Evolutionary conservation across 2,797 vertebrate genomes (phyloP).

Genomic region (Crotalus adamanteus): DNA sequence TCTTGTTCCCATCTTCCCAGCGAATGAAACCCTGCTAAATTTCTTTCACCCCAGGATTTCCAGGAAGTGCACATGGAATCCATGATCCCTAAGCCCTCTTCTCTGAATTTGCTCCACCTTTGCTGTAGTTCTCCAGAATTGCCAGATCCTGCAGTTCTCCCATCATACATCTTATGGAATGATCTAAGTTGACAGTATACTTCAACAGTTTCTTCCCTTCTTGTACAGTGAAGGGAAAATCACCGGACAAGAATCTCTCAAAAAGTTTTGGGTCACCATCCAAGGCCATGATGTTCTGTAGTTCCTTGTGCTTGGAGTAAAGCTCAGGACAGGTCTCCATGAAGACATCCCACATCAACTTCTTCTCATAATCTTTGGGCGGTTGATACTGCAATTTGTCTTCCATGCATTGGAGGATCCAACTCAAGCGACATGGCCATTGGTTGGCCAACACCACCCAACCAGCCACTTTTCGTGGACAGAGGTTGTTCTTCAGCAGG

Average conservation of each 20-base stretch:
- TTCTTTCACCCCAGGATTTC: background rate
- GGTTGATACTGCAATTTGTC: slow-evolving; percentile 73
- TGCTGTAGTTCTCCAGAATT: slow-evolving; percentile 47
- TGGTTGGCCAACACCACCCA: slow-evolving; percentile 88
- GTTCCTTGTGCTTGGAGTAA: slow-evolving; percentile 70
- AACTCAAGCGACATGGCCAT: slow-evolving; percentile 91
- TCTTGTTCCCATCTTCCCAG: background rate
- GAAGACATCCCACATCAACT: slow-evolving; percentile 79
- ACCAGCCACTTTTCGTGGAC: slow-evolving; percentile 72
- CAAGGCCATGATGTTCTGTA: slow-evolving; percentile 78
- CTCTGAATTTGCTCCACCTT: accelerated
- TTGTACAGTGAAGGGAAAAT: slow-evolving; percentile 77
- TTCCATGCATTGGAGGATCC: slow-evolving; percentile 86
- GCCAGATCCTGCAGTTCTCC: slow-evolving; percentile 73
- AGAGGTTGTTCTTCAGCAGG: slow-evolving; percentile 4
- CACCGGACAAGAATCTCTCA: slow-evolving; percentile 72
- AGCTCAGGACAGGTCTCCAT: slow-evolving; percentile 74
- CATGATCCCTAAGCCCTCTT: accelerated
- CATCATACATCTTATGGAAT: slow-evolving; percentile 80
- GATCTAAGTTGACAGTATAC: slow-evolving; percentile 84
- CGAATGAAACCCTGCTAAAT: background rate
- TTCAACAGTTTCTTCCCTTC: slow-evolving; percentile 70
- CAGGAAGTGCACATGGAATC: background rate
- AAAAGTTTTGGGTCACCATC: slow-evolving; percentile 88
- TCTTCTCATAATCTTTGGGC: accelerated